Evolutionary conservation across 2,113 vertebrate species (phyloP), one percentile per base, ranked within the genome.

Genomic region (Ictalurus furcatus): DNA sequence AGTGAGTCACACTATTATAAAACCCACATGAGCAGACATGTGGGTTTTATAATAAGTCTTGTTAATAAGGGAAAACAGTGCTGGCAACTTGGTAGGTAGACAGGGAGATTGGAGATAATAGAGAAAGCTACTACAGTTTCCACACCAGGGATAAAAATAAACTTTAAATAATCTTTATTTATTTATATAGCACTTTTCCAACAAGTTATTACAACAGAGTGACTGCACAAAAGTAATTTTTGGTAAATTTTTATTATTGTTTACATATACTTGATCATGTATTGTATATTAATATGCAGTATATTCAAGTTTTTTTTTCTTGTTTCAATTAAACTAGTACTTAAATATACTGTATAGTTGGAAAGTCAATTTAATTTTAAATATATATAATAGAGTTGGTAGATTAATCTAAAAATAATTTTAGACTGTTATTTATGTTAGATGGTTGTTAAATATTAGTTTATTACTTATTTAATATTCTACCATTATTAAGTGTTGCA

Each of bases 131-230:
- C 88, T 92, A 59, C 88, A 92, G 93, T 92, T 93, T 94, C 93
- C 76, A 91, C 90, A 92, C 91, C 86, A 88, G 74, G 74, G 88
- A 93, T 92, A 91, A 40, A 79, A 44, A 76, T 23, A 7, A 44
- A 76, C 4, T 93, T 92, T 93, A 82, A 91, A 94, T 91, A 91
- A 91, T 92, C 87, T 92, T 94, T 92, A 94, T 92, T 93, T 94
- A 91, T 80, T 90, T 87, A 87, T 93, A 92, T 81, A n/a, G 28
- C 65, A 67, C 12, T 30, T 16, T 34, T 28, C 12, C 63, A 25
- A 28, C 63, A 65, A 28, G 28, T 65, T 12, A 28, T 65, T 65
- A 65, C 11, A 12, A 65, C 3, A 65, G 63, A n/a, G 28, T 65
- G 63, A 21, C 58, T 6, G 17, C 58, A 19, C 58, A 59, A 28